Base-by-base conservation (phyloP, 2,113 vertebrate species). In the Rissa tridactyla region DNA sequence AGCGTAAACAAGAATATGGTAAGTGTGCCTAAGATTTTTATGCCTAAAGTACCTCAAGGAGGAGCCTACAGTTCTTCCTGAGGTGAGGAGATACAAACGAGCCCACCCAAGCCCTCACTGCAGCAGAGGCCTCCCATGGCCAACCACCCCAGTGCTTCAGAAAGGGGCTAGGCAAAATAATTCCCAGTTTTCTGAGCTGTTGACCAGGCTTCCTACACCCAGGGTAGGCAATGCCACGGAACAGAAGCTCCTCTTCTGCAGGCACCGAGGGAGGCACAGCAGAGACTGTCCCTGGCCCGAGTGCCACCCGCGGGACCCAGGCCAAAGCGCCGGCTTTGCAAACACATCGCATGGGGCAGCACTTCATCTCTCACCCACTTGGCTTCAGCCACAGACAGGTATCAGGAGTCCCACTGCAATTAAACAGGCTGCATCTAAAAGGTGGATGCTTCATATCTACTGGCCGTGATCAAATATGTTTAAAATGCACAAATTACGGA, bases 221-320 rank as follows among this genome's bases (percentile, higher is more conserved):
- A 27, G 32, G 17, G 13, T 3, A 49, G 72, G 40, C 0, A 1
- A 85, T 2, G 2, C 34, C 27, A 58, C 1, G 5, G 55, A 76
- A 44, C 51, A 86, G 47, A 58, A 76, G 25, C 13, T 76, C 52
- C 44, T 87, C 30, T 49, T 69, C 79, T 25, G 47, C 47, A 82
- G 55, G 25, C 61, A 79, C 61, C 1, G 3, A 70, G 27, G 42
- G 19, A 75, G 8, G 66, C 15, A 62, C 7, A 88, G 57, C 27
- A 76, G 42, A 90, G 73, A 64, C 30, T 46, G 38, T 9, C 52
- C 61, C 55, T 70, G 65, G 38, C 44, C 68, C 0, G 0, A 77
- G 58, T 29, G 49, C 13, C 44, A n/a, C 4, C 1, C 3, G 1
- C 29, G n/a, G 49, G 65, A n/a, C 30, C 46, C 34, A 25, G 11